phyloP scores from a whole-genome alignment of 2,888 invertebrate species.

The Lasius platythorax region DNA sequence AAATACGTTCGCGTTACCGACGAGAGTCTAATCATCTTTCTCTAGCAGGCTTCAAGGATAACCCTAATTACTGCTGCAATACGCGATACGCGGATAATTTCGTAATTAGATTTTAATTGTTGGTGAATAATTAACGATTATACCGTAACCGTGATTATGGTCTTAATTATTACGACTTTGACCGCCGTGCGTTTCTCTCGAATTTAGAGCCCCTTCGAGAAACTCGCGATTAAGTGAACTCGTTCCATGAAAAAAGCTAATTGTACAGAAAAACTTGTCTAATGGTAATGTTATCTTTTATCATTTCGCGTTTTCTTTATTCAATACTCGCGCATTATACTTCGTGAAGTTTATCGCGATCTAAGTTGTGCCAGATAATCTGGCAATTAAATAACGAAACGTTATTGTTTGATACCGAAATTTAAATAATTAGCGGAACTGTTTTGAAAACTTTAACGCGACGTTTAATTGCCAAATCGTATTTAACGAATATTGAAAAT shows the following conservation, averaged over 20 bases:
- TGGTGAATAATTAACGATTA: slow-evolving; percentile 44
- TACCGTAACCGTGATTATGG: slow-evolving; percentile 31
- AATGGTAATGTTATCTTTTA: neutral
- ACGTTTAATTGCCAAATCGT: neutral
- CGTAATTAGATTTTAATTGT: slow-evolving; percentile 46
- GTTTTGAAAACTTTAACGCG: neutral
- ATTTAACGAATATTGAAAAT: neutral
- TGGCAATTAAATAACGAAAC: neutral
- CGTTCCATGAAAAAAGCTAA: neutral
- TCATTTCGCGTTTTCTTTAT: neutral
- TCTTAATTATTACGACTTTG: slow-evolving; percentile 36
- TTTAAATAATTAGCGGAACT: neutral
- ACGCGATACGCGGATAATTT: slow-evolving; percentile 6
- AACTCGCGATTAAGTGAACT: neutral
- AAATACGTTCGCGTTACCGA: neutral
- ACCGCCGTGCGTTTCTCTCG: slow-evolving; percentile 14
- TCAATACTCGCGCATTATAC: neutral
- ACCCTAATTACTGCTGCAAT: slow-evolving; percentile 6
- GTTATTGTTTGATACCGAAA: neutral
- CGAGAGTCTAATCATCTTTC: neutral
- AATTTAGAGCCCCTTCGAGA: neutral
- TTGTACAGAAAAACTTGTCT: neutral
- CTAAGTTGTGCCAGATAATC: neutral
- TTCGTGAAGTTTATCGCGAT: neutral
- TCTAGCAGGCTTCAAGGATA: slow-evolving; percentile 24